Base-by-base conservation (phyloP, 2,797 vertebrate genomes). In the Allobates femoralis region DNA sequence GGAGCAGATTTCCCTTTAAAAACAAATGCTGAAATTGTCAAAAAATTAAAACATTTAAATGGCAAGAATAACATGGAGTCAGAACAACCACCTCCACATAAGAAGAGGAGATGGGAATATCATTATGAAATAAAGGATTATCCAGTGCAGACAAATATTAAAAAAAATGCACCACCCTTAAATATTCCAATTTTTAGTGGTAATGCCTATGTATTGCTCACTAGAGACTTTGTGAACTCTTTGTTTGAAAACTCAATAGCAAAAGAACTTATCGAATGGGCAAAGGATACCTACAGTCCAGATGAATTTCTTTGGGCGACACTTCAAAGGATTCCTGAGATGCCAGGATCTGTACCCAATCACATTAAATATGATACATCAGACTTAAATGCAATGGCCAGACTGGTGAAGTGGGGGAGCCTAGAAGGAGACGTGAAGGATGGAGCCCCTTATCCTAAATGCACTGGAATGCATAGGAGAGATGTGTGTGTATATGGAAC, bases 301-400 rank as follows among this genome's bases (percentile, higher is more conserved):
- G 97, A 99, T 8, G 98, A 99, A 62, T 92, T 96, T 62, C 78
- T 98, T 16, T 98, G 97, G 97, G 96, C 97, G 73, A 98, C 97
- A 0, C 91, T 98, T n/a, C 93, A 96, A 79, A 93, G 97, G 37
- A 93, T 96, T 90, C 91, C 94, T 0, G 93, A 93, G 0, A 95
- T 97, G 66, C 97, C 97, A 0, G 97, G 96, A 1, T 94, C 94
- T 0, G 0, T 64, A 21, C 96, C 96, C 0, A 28, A 82, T 0
- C 93, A 92, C 23, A 16, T 0, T 21, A 99, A 98, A 88, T 98
- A 90, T 1, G 92, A 97, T 0, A 34, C 80, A 5, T 95, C 97
- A 0, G 98, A 98, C 91, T 94, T 99, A 96, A 90, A 87, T 0
- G 67, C 97, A 60, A 79, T 98, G 0, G 94, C 96, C 19, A 95